These are phyloP conservation scores for Tetrapedia diversipes DNA, from an alignment of 2,888 invertebrate species.

Conservation along the genomic window DNA sequence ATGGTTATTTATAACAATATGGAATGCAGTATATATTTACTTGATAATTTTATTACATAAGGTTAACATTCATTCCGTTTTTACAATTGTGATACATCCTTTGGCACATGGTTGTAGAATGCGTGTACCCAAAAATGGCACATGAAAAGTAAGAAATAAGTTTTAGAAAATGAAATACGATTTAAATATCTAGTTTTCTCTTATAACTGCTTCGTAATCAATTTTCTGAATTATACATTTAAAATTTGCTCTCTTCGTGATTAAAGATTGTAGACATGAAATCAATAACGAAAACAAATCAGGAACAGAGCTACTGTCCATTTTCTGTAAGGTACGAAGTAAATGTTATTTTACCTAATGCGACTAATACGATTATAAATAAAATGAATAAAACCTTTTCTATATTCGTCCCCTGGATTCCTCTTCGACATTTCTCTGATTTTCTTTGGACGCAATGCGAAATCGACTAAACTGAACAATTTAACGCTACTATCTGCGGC, in stretches of 20 bases:
- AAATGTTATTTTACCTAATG: slow-evolving; percentile 93
- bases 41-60: slow-evolving; percentile 55
- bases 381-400: slow-evolving; percentile 81
- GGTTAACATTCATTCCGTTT: slow-evolving; percentile 48
- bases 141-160: slow-evolving; percentile 35
- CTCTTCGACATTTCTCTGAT: slow-evolving; percentile 74
- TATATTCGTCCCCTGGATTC: slow-evolving; percentile 76
- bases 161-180: slow-evolving; percentile 20
- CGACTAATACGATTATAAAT: slow-evolving; percentile 88
- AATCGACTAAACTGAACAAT: slow-evolving; percentile 63
- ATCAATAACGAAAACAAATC: slow-evolving; percentile 71
- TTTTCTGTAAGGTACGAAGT: slow-evolving; percentile 85
- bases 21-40: slow-evolving; percentile 21
- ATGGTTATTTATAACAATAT: slow-evolving; percentile 17
- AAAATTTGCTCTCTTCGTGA: slow-evolving; percentile 17
- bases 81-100: slow-evolving; percentile 46
- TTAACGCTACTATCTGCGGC: slow-evolving; percentile 66
- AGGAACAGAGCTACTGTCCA: slow-evolving; percentile 87
- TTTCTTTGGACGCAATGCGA: slow-evolving; percentile 59
- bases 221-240: slow-evolving; percentile 12
- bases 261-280: slow-evolving; percentile 24
- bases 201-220: background rate
- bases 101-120: slow-evolving; percentile 52
- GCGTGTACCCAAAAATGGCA: slow-evolving; percentile 34
- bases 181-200: background rate